Conservation (phyloP, 1,140 invertebrate species). For the Prorops nasuta region DNA sequence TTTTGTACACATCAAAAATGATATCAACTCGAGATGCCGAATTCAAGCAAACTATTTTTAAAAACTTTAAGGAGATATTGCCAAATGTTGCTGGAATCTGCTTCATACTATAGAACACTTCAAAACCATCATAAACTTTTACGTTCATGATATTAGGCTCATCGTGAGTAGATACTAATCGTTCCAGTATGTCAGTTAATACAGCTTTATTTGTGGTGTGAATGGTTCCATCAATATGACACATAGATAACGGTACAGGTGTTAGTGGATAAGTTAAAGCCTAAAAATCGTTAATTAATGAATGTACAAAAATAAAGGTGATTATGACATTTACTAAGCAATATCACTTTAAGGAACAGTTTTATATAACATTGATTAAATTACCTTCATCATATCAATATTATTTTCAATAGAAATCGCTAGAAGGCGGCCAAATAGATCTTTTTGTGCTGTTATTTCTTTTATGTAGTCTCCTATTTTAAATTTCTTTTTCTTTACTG, state of each 20-base stretch:
- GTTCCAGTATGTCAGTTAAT: background rate
- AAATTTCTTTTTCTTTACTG: conserved; percentile 6
- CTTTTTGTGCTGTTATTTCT: conserved; percentile 10
- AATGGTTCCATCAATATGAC: background rate
- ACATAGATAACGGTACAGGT: background rate
- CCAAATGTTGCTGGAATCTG: background rate
- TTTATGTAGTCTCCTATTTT: conserved; percentile 4
- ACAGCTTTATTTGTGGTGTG: background rate
- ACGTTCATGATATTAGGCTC: background rate
- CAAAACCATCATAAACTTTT: background rate
- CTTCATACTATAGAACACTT: background rate
- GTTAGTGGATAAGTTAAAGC: background rate
- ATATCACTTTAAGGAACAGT: too few relatives aligned
- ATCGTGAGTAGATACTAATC: background rate
- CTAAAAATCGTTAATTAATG: too few relatives aligned
- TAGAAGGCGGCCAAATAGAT: conserved; percentile 18
- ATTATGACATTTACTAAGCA: too few relatives aligned
- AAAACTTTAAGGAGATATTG: background rate
- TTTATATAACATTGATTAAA: too few relatives aligned
- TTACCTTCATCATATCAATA: conserved; percentile 19
- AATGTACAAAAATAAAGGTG: too few relatives aligned
- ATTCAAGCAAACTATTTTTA: background rate
- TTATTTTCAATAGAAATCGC: conserved; percentile 1
- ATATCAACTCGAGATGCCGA: too few relatives aligned
- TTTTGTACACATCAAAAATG: too few relatives aligned